Conservation (phyloP, 1,140 invertebrate species). For the Drosophila willistoni region DNA sequence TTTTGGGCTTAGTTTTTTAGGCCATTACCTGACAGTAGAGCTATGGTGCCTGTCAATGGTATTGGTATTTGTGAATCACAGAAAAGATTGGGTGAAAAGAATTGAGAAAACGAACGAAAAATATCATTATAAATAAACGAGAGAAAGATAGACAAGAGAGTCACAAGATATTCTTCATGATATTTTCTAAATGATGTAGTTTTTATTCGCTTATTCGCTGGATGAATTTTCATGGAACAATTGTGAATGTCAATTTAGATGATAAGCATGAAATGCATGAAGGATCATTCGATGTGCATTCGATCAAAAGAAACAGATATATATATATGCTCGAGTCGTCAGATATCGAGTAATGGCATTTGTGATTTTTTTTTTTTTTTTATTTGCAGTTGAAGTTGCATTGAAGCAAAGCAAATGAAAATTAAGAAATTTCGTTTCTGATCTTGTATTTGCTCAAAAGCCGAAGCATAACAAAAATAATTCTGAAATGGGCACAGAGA, state of each 20-base stretch:
- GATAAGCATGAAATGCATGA: slow-evolving; percentile 58
- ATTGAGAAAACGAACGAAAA: slow-evolving; percentile 34
- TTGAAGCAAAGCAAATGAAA: slow-evolving; percentile 50
- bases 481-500: slow-evolving; percentile 29
- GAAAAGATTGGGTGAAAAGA: slow-evolving; percentile 60
- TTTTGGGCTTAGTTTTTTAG: slow-evolving; percentile 43
- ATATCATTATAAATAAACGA: slow-evolving; percentile 54
- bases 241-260: slow-evolving; percentile 72
- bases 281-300: slow-evolving; percentile 50
- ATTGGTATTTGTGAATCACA: slow-evolving; percentile 60
- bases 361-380: slow-evolving; percentile 32
- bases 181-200: neutral
- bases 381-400: slow-evolving; percentile 52
- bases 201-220: neutral
- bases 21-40: slow-evolving; percentile 75
- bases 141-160: slow-evolving; percentile 32
- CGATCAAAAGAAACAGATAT: slow-evolving; percentile 26
- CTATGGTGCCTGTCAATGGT: slow-evolving; percentile 64
- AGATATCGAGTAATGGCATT: slow-evolving; percentile 54
- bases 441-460: slow-evolving; percentile 36
- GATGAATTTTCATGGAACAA: slow-evolving; percentile 21
- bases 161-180: slow-evolving; percentile 21
- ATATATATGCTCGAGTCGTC: slow-evolving; percentile 43
- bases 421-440: slow-evolving; percentile 19
- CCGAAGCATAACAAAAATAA: slow-evolving; percentile 37